A percentile compares a stretch with the other conserved stretches of the same genome.
Conservation (phyloP, 2,888 invertebrate genomes). For the Portevinia maculata region DNA sequence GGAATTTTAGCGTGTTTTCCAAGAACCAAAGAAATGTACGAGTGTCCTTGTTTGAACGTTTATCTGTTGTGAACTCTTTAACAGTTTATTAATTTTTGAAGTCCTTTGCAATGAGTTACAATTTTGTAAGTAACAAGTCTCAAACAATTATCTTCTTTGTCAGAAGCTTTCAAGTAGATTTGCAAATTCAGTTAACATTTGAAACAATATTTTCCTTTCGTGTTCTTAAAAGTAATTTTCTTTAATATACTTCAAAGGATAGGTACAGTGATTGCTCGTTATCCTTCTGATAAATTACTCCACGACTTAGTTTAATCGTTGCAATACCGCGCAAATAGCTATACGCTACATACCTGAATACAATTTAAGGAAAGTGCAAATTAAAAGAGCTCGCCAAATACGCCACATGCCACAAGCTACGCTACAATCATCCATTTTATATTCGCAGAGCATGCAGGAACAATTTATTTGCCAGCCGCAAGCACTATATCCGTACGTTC, state of each 20-base stretch:
- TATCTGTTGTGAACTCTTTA: no score
- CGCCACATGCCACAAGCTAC: constrained; percentile 1
- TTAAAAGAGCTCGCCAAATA: constrained; percentile 5
- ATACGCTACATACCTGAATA: neutral
- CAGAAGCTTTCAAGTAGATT: no score
- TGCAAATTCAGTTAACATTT: neutral
- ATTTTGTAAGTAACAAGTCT: no score
- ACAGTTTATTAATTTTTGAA: no score
- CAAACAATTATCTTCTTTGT: no score
- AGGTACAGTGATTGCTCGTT: neutral
- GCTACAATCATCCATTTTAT: constrained; percentile 33
- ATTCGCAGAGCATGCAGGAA: constrained; percentile 34
- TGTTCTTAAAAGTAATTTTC: neutral
- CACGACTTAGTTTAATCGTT: constrained; percentile 24
- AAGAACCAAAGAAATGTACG: no score
- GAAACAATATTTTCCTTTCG: neutral
- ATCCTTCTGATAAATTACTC: constrained; percentile 6
- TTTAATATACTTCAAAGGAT: neutral
- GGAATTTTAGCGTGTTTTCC: no score
- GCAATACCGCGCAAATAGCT: neutral
- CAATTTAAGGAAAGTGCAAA: constrained; percentile 10
- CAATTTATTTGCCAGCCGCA: constrained; percentile 50
- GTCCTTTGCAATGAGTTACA: no score
- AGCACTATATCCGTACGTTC: constrained; percentile 4
- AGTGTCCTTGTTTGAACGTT: no score